Evolutionary conservation across 2,888 invertebrate species (phyloP).

Genomic region (Gastrophysa polygoni): DNA sequence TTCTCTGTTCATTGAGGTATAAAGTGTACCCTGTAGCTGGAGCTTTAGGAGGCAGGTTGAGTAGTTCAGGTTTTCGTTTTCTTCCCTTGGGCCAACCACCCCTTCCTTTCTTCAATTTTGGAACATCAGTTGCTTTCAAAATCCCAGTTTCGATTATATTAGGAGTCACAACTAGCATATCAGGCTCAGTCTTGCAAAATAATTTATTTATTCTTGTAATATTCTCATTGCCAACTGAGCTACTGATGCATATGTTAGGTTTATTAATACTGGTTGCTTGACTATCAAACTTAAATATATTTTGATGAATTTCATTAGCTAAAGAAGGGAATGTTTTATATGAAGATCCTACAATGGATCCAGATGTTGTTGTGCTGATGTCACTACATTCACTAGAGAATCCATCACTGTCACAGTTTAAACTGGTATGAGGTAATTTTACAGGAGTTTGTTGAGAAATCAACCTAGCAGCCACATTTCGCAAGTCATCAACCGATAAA

Average conservation of each 20-base stretch:
- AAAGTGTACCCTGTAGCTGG: conserved; percentile 65
- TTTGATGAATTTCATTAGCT: conserved; percentile 33
- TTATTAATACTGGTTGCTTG: conserved; percentile 30
- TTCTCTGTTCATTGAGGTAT: conserved; percentile 63
- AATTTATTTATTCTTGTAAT: conserved; percentile 1
- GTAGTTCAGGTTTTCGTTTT: conserved; percentile 62
- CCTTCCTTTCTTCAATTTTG: conserved; percentile 57
- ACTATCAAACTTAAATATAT: conserved; percentile 32
- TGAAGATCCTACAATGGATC: conserved; percentile 35
- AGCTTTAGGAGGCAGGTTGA: conserved; percentile 63
- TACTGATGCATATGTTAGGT: conserved; percentile 32
- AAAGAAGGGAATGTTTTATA: conserved; percentile 38
- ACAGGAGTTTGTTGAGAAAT: conserved; percentile 53
- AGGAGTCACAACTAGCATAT: conserved; percentile 15
- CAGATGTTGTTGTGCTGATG: conserved; percentile 44
- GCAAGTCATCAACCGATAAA: conserved; percentile 58
- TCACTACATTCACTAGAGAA: conserved; percentile 55
- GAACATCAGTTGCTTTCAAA: conserved; percentile 29
- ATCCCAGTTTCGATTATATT: conserved; percentile 20
- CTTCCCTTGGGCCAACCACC: conserved; percentile 69
- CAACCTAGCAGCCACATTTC: conserved; percentile 57
- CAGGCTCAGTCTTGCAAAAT: not conserved
- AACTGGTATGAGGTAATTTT: conserved; percentile 29
- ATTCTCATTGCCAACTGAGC: conserved; percentile 15
- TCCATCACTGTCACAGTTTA: conserved; percentile 55